Evolutionary conservation across 1,140 invertebrate genomes (phyloP), one percentile per base, ranked within the genome.

Genomic region (Nephila pilipes): DNA sequence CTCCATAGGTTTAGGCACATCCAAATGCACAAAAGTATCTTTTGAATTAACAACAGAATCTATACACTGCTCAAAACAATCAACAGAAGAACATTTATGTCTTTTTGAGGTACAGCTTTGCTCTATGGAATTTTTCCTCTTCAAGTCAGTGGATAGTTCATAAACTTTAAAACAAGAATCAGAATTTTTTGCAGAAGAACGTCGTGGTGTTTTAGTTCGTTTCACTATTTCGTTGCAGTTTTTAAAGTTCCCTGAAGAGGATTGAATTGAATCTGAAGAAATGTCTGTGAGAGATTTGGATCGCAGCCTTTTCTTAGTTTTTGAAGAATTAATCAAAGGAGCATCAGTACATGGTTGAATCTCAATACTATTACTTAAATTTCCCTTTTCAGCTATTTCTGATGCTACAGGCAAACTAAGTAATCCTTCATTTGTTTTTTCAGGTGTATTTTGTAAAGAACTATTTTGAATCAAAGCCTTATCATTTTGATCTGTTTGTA

Each of bases 21-120:
- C 65, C 1, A 16, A 18, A 32, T 75, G 10, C 14, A 16, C 5
- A 32, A 36, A 32, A 75, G 80, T 14, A 54, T 81, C 46, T 46
- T 46, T 25, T 2, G n/a, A 16, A 46, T 1, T 1, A 46, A 81
- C 38, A 55, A 12, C 46, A 81, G 10, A n/a, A 46, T 54, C 36
- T 81, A 81, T 81, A 12, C 80, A 81, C 10, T n/a, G 8, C n/a
- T 81, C 80, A 46, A 81, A 38, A 81, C 80, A 81, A 54, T 81
- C 80, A n/a, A 20, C 38, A 81, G 36, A 54, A 16, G 80, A 81
- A n/a, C 80, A 81, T 16, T 8, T 81, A 81, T 81, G 80, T 55
- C n/a, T 81, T 81, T 46, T 54, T n/a, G 80, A 81, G 22, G 5
- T 46, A n/a, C 36, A n/a, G 54, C 25, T n/a, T 81, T 18, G 14